These are phyloP conservation scores for Saccostrea cuccullata DNA, from an alignment of 1,140 invertebrate genomes.

Conservation along the genomic window DNA sequence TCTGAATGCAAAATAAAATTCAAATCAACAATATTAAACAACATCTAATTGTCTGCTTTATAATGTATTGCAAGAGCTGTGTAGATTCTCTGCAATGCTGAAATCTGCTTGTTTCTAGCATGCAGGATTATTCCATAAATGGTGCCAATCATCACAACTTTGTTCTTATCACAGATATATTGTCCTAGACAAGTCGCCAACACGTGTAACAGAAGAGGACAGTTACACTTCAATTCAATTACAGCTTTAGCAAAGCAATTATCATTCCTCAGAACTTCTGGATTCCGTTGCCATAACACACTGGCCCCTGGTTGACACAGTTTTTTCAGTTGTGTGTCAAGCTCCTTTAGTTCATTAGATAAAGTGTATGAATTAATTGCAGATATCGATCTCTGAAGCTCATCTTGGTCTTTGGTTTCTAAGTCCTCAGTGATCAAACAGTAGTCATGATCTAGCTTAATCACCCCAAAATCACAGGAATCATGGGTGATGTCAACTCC, in stretches of 20 bases:
- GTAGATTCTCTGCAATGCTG: slow-evolving; percentile 10
- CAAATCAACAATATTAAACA: too few relatives aligned
- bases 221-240: neutral
- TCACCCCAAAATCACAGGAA: too few relatives aligned
- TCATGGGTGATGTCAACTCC: too few relatives aligned
- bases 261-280: slow-evolving; percentile 8
- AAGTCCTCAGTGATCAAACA: too few relatives aligned
- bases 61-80: neutral
- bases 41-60: neutral
- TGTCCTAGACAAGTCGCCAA: neutral
- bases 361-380: too few relatives aligned
- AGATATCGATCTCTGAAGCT: too few relatives aligned
- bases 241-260: slow-evolving; percentile 10
- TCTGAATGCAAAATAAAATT: too few relatives aligned
- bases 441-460: too few relatives aligned
- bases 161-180: neutral
- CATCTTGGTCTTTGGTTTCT: too few relatives aligned
- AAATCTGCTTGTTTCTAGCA: slow-evolving; percentile 31
- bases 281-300: slow-evolving; percentile 4
- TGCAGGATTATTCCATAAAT: slow-evolving; percentile 15
- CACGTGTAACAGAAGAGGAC: neutral
- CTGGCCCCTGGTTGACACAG: slow-evolving; percentile 10
- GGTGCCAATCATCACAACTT: slow-evolving; percentile 3
- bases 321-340: slow-evolving; percentile 10
- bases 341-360: too few relatives aligned